Evolutionary conservation across 2,797 vertebrate genomes (phyloP).

Genomic region (Eulemur rubriventer): DNA sequence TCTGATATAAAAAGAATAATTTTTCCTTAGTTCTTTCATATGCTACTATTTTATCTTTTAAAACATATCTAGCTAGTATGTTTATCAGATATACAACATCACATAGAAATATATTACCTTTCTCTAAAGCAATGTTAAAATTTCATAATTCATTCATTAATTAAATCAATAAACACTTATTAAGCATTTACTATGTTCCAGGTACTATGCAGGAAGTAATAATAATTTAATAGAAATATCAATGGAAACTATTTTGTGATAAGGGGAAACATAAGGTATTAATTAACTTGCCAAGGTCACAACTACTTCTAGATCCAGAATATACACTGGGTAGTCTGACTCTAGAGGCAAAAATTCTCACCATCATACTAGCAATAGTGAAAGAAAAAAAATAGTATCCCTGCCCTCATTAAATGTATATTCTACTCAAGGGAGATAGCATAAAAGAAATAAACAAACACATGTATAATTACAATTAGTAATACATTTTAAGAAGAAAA

Average conservation of each 20-base stretch:
- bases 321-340: background rate
- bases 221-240: background rate
- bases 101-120: background rate
- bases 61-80: background rate
- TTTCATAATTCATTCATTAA: background rate
- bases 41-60: background rate
- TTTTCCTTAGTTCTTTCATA: slow-evolving; percentile 3
- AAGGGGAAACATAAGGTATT: background rate
- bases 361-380: background rate
- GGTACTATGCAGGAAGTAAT: background rate
- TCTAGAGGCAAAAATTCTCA: background rate
- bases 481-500: background rate
- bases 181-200: background rate
- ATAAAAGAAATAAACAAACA: background rate
- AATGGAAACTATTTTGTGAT: slow-evolving; percentile 9
- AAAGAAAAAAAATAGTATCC: background rate
- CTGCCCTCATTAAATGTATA: background rate
- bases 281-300: background rate
- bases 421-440: background rate
- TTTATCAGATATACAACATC: background rate
- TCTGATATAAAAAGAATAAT: background rate
- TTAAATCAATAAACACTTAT: background rate
- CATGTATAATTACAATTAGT: background rate
- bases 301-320: background rate
- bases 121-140: background rate